Conservation (phyloP, 2,113 vertebrate species). For the Casuarius casuarius region DNA sequence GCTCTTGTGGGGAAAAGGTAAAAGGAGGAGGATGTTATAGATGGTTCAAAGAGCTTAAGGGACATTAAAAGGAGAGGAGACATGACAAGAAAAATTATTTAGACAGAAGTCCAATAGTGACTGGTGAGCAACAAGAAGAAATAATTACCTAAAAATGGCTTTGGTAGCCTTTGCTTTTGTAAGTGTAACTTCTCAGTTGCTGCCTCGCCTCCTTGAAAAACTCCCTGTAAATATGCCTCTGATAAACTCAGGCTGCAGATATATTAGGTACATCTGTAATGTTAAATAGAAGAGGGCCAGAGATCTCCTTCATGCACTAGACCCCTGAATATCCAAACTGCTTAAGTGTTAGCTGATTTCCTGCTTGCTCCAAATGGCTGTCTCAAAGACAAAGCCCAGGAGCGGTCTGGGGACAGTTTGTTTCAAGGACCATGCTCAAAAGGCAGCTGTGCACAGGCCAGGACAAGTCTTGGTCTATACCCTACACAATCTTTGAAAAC, state of each 20-base stretch:
- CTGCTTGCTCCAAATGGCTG: not conserved
- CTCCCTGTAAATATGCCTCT: not conserved
- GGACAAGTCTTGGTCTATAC: not conserved
- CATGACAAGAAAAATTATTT: not conserved
- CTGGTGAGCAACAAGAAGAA: not conserved
- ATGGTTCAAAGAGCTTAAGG: not conserved
- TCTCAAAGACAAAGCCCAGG: not conserved
- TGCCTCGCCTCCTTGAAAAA: not conserved
- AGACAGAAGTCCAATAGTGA: not conserved
- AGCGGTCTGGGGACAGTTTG: not conserved
- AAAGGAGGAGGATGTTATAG: not conserved
- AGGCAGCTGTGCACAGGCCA: not conserved
- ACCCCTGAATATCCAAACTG: fast-evolving
- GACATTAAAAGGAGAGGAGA: not conserved
- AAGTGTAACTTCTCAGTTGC: not conserved
- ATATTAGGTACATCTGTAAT: not conserved
- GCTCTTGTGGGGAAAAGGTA: not conserved
- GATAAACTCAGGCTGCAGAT: not conserved
- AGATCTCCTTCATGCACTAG: not conserved
- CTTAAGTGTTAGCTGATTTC: not conserved
- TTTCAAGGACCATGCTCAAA: not conserved
- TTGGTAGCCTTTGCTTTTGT: not conserved
- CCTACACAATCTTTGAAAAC: not conserved
- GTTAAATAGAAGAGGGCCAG: not conserved
- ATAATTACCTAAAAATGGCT: not conserved